A percentile compares a stretch with the other conserved stretches of the same genome.
These are phyloP conservation scores for Poicephalus gulielmi DNA, from an alignment of 2,113 vertebrate genomes.

Conservation along the genomic window DNA sequence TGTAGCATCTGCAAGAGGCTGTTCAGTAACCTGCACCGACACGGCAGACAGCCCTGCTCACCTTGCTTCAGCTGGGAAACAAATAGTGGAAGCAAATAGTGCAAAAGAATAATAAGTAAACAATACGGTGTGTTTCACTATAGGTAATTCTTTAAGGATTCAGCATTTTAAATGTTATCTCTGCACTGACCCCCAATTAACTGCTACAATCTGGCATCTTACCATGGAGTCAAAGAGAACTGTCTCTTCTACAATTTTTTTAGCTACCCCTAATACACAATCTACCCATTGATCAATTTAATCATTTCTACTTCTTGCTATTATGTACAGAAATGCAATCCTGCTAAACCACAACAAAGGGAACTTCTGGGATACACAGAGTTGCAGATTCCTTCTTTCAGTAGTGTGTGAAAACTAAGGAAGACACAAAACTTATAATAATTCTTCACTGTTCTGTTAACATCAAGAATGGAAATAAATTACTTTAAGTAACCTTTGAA, in stretches of 20 bases:
- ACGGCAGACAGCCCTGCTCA: neutral
- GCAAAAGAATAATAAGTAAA: neutral
- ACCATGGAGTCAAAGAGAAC: neutral
- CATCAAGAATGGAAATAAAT: neutral
- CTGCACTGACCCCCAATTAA: neutral
- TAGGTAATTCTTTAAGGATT: accelerated
- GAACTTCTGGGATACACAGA: neutral
- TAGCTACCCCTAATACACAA: neutral
- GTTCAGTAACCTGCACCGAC: accelerated
- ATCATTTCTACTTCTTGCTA: neutral
- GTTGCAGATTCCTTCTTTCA: neutral
- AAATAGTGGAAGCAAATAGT: neutral
- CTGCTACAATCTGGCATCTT: neutral
- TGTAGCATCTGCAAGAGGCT: neutral
- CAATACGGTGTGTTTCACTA: neutral
- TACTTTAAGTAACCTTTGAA: constrained; percentile 12
- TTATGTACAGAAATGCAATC: neutral
- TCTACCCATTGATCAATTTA: neutral
- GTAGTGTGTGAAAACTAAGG: neutral
- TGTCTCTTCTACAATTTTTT: neutral
- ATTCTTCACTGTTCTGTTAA: constrained; percentile 8
- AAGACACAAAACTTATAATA: neutral
- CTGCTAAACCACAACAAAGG: neutral
- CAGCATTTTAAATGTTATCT: neutral
- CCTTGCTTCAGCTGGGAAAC: neutral